Evolutionary conservation across 2,888 invertebrate species (phyloP).

Genomic region (Platycheirus albimanus): DNA sequence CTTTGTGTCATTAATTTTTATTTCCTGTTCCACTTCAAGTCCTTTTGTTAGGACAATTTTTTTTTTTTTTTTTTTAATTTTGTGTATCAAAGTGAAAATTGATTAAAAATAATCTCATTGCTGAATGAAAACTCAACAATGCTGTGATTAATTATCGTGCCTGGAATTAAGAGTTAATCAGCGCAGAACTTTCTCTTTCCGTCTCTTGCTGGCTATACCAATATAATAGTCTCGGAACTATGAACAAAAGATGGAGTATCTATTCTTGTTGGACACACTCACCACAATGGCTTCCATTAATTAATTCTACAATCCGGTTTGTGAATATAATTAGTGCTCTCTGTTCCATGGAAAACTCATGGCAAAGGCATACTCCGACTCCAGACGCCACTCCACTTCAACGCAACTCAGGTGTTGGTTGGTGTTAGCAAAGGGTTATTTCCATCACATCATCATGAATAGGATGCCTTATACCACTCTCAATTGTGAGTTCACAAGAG

Average conservation of each 20-base stretch:
- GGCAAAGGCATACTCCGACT: neutral
- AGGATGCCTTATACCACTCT: conserved; percentile 9
- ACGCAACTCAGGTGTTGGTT: too few relatives aligned
- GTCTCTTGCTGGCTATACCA: neutral
- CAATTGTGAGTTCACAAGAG: conserved; percentile 29
- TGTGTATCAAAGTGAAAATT: neutral
- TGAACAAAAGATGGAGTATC: conserved; percentile 57
- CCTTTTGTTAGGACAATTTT: neutral
- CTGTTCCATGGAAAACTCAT: conserved; percentile 4
- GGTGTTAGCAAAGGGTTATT: conserved; percentile 48
- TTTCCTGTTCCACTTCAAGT: conserved; percentile 5
- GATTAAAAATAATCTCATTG: conserved; percentile 20
- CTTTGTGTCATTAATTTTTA: conserved; percentile 40
- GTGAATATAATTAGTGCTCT: conserved; percentile 55
- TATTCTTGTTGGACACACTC: conserved; percentile 58
- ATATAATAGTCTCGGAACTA: too few relatives aligned
- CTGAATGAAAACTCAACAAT: conserved; percentile 38
- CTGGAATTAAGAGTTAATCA: conserved; percentile 55
- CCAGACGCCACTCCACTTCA: too few relatives aligned
- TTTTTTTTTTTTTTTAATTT: neutral
- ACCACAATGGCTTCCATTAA: conserved; percentile 62
- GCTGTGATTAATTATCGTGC: conserved; percentile 60
- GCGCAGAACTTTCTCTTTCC: neutral
- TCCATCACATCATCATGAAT: conserved; percentile 53
- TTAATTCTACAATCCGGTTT: conserved; percentile 55